These are phyloP conservation scores for Patiria pectinifera DNA, from an alignment of 53 echinoderm and acorn worm genomes.

Conservation along the genomic window DNA sequence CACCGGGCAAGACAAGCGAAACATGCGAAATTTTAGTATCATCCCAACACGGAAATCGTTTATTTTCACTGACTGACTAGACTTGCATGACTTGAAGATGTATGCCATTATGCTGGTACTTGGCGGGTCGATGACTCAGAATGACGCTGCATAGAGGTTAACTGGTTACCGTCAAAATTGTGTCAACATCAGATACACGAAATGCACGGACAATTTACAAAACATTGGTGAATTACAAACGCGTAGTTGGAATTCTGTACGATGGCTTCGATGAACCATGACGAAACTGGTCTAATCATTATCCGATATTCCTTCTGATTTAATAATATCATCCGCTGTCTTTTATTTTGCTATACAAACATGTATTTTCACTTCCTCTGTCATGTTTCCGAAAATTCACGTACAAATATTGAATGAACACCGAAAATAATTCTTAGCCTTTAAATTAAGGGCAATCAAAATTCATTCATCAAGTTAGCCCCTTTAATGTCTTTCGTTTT, in stretches of 20 bases:
- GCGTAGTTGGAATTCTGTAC: constrained; percentile 23
- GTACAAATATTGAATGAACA: background rate
- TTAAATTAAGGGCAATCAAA: background rate
- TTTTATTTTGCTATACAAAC: no score
- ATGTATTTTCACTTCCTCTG: background rate
- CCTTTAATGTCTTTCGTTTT: background rate
- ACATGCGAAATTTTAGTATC: no score
- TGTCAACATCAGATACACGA: background rate
- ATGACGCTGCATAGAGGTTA: background rate
- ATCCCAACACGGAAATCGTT: constrained; percentile 12
- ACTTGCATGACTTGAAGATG: background rate
- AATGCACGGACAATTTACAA: background rate
- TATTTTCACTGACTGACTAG: background rate
- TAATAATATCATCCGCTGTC: no score
- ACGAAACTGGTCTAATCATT: background rate
- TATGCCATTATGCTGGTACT: constrained; percentile 5
- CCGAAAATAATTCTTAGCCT: background rate
- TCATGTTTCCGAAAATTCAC: background rate
- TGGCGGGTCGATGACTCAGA: background rate
- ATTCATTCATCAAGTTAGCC: no score
- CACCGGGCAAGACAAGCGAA: background rate
- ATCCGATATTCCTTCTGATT: no score
- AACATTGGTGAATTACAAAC: background rate
- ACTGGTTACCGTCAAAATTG: background rate
- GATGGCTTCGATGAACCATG: background rate